phyloP scores from a whole-genome alignment of 2,888 invertebrate species.

The Drosophila kanekoi region DNA sequence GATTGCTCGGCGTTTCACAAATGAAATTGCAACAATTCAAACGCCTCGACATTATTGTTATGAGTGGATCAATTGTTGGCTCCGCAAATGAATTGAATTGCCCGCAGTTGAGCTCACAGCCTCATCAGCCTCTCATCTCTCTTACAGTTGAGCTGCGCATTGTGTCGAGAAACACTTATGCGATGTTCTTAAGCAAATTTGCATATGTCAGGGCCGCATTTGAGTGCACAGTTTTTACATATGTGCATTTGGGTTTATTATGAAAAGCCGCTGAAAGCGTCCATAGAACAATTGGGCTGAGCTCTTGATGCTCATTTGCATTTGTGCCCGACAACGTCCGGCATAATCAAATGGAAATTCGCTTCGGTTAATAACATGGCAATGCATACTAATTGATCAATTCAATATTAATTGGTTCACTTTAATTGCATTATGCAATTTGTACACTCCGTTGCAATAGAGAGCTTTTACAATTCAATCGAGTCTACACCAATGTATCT shows the following conservation, averaged over 20 bases:
- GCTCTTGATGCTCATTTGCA: slow-evolving; percentile 37
- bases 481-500: not conserved
- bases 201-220: slow-evolving; percentile 47
- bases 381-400: slow-evolving; percentile 43
- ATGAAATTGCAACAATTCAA: slow-evolving; percentile 36
- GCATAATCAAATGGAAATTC: slow-evolving; percentile 31
- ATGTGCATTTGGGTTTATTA: slow-evolving; percentile 4
- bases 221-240: not conserved
- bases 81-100: slow-evolving; percentile 50
- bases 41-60: slow-evolving; percentile 20
- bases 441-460: slow-evolving; percentile 33
- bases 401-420: slow-evolving; percentile 53
- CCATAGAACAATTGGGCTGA: slow-evolving; percentile 21
- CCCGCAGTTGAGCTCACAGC: slow-evolving; percentile 11
- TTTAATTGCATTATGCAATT: slow-evolving; percentile 65
- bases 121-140: slow-evolving; percentile 21
- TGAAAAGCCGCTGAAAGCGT: slow-evolving; percentile 21
- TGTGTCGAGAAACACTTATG: slow-evolving; percentile 37
- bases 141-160: slow-evolving; percentile 42
- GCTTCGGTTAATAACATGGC: slow-evolving; percentile 25
- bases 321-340: slow-evolving; percentile 4
- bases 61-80: slow-evolving; percentile 34
- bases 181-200: slow-evolving; percentile 34
- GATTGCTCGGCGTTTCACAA: slow-evolving; percentile 7
- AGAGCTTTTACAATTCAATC: slow-evolving; percentile 4